Percentiles rank a stretch among this genome's conserved stretches.
Evolutionary conservation across 2,888 invertebrate genomes (phyloP).

Genomic region (Punctoribates punctum): DNA sequence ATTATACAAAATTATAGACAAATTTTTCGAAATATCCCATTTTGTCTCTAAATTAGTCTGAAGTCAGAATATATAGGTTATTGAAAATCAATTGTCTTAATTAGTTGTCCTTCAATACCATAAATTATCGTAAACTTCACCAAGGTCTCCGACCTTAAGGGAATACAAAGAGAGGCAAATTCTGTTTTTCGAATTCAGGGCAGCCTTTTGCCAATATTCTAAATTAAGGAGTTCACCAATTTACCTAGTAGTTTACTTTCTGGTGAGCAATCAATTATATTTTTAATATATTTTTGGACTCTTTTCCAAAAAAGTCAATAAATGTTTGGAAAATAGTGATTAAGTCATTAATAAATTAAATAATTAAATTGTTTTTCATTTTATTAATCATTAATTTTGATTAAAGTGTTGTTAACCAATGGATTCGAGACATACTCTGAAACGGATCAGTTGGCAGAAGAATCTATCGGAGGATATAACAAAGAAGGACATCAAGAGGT

Average conservation of each 20-base stretch:
- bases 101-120: not conserved
- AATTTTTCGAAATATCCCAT: no score
- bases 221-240: no score
- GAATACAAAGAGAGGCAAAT: not conserved
- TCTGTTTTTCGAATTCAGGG: no score
- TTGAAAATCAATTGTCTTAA: no score
- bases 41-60: no score
- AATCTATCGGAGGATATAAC: conserved; percentile 16
- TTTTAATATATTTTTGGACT: no score
- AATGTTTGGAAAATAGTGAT: not conserved
- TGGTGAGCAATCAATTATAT: no score
- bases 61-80: no score
- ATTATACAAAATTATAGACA: no score
- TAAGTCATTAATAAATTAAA: not conserved
- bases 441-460: conserved; percentile 39
- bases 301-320: not conserved
- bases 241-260: no score
- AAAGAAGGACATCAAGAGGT: conserved; percentile 8
- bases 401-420: not conserved
- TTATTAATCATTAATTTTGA: not conserved
- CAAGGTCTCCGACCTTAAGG: not conserved
- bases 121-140: not conserved
- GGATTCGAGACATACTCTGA: conserved; percentile 37
- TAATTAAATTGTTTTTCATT: not conserved
- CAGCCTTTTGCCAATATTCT: no score